Evolutionary conservation across 2,888 invertebrate species (phyloP), one percentile per base, ranked within the genome.

Genomic region (Tipula confusa): DNA sequence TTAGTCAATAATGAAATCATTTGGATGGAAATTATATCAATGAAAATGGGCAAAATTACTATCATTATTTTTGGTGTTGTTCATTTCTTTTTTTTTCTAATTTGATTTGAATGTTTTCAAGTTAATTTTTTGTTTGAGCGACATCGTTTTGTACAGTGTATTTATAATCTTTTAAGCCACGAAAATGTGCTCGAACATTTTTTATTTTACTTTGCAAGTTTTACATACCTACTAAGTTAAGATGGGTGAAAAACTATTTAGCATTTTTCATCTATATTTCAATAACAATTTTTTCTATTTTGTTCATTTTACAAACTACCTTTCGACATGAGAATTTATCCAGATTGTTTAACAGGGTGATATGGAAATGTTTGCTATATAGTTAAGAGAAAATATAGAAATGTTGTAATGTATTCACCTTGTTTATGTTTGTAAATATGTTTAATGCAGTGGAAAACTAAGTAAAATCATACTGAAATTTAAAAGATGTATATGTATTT

Each of bases 1-100:
- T 80, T 29, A 80, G 15, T 80, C 80, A 80, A 31, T 80, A 80
- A 29, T 80, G 80, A 80, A 80, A 80, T 80, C 80, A 80, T 80
- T 80, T 80, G 29, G 80, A 29, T 80, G 80, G 80, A 80, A 80
- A 29, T 80, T 80, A n/a, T n/a, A 80, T 29, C n/a, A 64, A 2
- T 18, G 64, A 64, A 24, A 64, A 64, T 64, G 64, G 64, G 24
- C n/a, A 64, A 64, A 64, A 64, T 64, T 64, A n/a, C n/a, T n/a
- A 64, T 64, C 64, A 64, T 64, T 64, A 18, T 64, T 24, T 24
- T 64, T 13, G 24, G 18, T 33, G 33, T 64, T 64, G 64, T 64
- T 64, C 64, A 64, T 64, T 64, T 64, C 18, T 64, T 64, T 64
- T 9, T 18, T 24, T 64, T 64, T 64, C n/a, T n/a, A n/a, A 24